These are phyloP conservation scores for Nanorana parkeri DNA, from an alignment of 2,113 vertebrate genomes.

Conservation along the genomic window DNA sequence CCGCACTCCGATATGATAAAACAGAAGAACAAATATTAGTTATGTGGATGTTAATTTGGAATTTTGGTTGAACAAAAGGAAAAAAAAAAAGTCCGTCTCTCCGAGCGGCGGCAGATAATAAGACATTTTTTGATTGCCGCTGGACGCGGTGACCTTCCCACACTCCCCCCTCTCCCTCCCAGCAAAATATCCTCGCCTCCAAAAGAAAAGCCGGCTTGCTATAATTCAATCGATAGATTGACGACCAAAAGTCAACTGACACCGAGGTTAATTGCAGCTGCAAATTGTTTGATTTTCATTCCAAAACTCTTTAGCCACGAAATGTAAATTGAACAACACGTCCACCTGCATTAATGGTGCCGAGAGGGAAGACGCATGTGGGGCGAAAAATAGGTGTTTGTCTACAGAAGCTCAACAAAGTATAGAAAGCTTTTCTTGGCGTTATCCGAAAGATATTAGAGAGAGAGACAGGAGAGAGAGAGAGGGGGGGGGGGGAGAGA, in stretches of 20 bases:
- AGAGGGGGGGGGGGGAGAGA: too few relatives aligned
- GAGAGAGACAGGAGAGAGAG: too few relatives aligned
- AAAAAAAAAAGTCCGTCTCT: background rate
- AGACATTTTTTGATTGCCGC: background rate
- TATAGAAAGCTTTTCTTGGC: background rate
- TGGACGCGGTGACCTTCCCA: background rate
- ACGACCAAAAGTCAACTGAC: slow-evolving; percentile 29
- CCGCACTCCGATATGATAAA: too few relatives aligned
- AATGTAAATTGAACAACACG: slow-evolving; percentile 34
- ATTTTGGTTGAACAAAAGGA: background rate
- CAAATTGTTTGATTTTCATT: slow-evolving; percentile 50
- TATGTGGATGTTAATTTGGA: background rate
- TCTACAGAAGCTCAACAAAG: background rate
- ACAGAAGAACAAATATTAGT: background rate
- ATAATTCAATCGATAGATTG: slow-evolving; percentile 31
- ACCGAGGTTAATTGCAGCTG: slow-evolving; percentile 32
- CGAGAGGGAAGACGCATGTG: background rate
- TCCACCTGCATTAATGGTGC: background rate
- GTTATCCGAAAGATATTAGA: background rate
- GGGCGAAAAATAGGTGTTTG: background rate
- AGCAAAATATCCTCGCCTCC: background rate
- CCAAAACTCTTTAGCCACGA: slow-evolving; percentile 35
- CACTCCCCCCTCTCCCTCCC: background rate
- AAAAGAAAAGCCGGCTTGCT: background rate
- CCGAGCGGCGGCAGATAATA: background rate